Base-by-base conservation (phyloP, 2,888 invertebrate species). In the Hanleya hanleyi region DNA sequence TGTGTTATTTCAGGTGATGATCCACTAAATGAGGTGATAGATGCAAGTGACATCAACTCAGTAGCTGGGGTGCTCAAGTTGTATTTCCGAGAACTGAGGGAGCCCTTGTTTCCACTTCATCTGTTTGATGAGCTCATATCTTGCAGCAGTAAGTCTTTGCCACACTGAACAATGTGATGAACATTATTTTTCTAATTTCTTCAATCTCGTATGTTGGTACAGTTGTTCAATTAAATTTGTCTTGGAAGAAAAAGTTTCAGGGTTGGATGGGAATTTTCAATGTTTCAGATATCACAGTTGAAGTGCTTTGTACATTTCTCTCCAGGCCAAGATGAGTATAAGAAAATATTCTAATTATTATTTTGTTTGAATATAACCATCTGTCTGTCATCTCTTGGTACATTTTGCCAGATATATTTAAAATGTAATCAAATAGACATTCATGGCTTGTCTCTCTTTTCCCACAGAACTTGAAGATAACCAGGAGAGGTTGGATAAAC, bases 1-100 rank as follows among this genome's bases (percentile, higher is more conserved):
- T 22, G 51, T 41, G 18, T 70, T 18, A 36, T 67, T 75, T 15
- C 73, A 92, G 92, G 92, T 68, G 97, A 97, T 88, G 98, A 98
- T 92, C 97, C 98, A 37, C 92, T 98, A 84, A 95, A 95, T 6
- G 94, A 94, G 86, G 94, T 95, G 86, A 94, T 95, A 22, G 97
- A 97, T 91, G 96, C 97, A 0, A 94, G 95, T 41, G 97, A 98
- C 91, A 96, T 98, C 80, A 97, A 98, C 92, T 96, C 96, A 70
- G 96, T 98, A 57, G 97, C 97, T 78, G 98, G 98, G 0, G 96
- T 98, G 74, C 93, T 99, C 70, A 98, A 98, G 92, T 92, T 98
- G 79, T 98, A 96, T 92, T 93, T 98, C 87, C 93, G 98, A 81
- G 97, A 97, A 92, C 92, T 97, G 75, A 92, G 96, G 67, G 97